Percentiles rank a stretch among this genome's conserved stretches.
Evolutionary conservation across 2,797 vertebrate genomes (phyloP).

Genomic region (Borostomias antarcticus): DNA sequence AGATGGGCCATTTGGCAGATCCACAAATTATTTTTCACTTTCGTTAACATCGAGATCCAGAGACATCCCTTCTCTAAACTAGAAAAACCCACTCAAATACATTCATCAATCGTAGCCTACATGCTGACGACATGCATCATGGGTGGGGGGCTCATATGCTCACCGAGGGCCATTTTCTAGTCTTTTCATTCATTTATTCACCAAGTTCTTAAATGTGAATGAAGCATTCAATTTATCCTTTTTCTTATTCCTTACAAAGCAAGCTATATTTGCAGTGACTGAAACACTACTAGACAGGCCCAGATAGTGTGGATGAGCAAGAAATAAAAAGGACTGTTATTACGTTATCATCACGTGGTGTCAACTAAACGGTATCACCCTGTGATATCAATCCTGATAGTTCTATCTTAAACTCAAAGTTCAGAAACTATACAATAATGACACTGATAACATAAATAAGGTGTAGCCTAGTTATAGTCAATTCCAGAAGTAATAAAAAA

Average conservation of each 20-base stretch:
- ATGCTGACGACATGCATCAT: too few relatives aligned
- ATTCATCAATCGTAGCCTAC: too few relatives aligned
- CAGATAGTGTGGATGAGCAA: neutral
- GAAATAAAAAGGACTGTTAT: conserved; percentile 5
- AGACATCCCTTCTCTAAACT: too few relatives aligned
- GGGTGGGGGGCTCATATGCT: too few relatives aligned
- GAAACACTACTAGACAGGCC: neutral
- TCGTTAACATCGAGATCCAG: too few relatives aligned
- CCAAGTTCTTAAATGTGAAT: too few relatives aligned
- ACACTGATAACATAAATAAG: conserved; percentile 31
- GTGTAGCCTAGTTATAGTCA: neutral
- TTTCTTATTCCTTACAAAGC: neutral
- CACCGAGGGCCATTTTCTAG: too few relatives aligned
- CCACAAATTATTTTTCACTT: too few relatives aligned
- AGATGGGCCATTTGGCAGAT: too few relatives aligned
- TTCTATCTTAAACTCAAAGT: conserved; percentile 45
- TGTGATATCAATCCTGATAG: conserved; percentile 21
- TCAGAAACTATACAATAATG: conserved; percentile 25
- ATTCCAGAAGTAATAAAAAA: neutral
- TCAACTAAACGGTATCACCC: conserved; percentile 6
- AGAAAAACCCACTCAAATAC: too few relatives aligned
- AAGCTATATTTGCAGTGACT: conserved; percentile 1
- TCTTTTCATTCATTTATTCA: neutral
- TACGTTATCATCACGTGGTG: conserved; percentile 19
- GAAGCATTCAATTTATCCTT: neutral